Evolutionary conservation across 2,888 invertebrate species (phyloP).

Genomic region (Nephrocerus scutellatus): DNA sequence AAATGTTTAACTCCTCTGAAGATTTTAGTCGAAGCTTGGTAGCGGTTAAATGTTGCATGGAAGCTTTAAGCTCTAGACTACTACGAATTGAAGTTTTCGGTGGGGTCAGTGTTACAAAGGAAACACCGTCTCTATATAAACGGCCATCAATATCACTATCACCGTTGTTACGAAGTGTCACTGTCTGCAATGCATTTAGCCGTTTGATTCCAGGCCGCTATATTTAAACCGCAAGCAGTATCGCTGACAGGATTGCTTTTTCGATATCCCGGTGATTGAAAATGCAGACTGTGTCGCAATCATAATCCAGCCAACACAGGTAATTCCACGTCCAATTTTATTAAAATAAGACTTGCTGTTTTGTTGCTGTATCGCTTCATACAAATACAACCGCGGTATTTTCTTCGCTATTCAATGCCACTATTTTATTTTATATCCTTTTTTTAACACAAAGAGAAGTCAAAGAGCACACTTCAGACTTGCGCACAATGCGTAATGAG

Average conservation of each 20-base stretch:
- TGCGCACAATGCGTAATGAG: too few species aligned
- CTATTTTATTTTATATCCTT: too few species aligned
- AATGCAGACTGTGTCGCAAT: too few species aligned
- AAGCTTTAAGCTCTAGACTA: constrained; percentile 62
- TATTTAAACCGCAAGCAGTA: constrained; percentile 62
- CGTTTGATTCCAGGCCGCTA: constrained; percentile 79
- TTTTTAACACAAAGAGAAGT: too few species aligned
- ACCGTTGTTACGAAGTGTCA: constrained; percentile 78
- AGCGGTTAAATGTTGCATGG: constrained; percentile 66
- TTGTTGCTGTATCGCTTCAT: too few species aligned
- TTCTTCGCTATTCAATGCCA: too few species aligned
- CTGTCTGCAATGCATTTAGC: constrained; percentile 67
- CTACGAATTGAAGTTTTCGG: constrained; percentile 75
- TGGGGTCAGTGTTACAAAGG: constrained; percentile 67
- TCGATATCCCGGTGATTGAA: too few species aligned
- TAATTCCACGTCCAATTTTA: too few species aligned
- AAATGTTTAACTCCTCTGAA: constrained; percentile 57
- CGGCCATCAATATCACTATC: constrained; percentile 85
- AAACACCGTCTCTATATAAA: constrained; percentile 69
- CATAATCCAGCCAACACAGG: too few species aligned
- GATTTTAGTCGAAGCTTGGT: constrained; percentile 66
- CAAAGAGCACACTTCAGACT: too few species aligned
- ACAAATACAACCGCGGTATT: too few species aligned
- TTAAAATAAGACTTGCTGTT: too few species aligned
- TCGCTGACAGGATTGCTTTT: constrained; percentile 66